Percentiles rank a stretch among this genome's conserved stretches.
Evolutionary conservation across 2,113 vertebrate genomes (phyloP).

Genomic region (Siniperca chuatsi): DNA sequence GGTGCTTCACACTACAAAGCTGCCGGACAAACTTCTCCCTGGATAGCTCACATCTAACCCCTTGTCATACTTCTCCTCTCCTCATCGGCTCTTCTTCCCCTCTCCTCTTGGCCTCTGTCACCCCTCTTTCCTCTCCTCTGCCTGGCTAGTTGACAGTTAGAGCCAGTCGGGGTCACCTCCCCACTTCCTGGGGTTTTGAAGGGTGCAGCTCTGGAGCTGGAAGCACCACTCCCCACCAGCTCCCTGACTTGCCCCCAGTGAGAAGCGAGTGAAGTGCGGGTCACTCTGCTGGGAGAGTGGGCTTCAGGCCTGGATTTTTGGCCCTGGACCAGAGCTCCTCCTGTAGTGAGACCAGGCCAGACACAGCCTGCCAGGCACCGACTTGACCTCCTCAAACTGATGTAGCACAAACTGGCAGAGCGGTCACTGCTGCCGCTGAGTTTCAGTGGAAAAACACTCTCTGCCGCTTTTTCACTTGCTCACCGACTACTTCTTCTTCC

Average conservation of each 20-base stretch:
- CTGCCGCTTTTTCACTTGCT: conserved; percentile 38
- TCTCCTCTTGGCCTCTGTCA: conserved; percentile 61
- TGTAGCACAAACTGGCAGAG: conserved; percentile 74
- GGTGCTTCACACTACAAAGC: conserved; percentile 50
- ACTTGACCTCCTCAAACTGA: conserved; percentile 82
- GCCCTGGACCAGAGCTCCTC: conserved; percentile 53
- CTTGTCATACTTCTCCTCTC: conserved; percentile 70
- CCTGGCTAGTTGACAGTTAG: conserved; percentile 78
- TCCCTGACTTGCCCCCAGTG: conserved; percentile 78
- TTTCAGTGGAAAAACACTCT: conserved; percentile 54
- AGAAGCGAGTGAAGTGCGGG: conserved; percentile 68
- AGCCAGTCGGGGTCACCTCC: conserved; percentile 63
- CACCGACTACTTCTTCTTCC: conserved; percentile 34
- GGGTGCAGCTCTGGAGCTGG: conserved; percentile 59
- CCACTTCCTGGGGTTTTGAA: conserved; percentile 64
- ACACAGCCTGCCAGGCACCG: conserved; percentile 72
- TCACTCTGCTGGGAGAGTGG: conserved; percentile 62
- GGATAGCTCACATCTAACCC: conserved; percentile 74
- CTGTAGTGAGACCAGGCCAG: conserved; percentile 75
- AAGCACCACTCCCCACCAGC: conserved; percentile 77
- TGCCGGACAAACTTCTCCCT: conserved; percentile 77
- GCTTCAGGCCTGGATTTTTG: conserved; percentile 64
- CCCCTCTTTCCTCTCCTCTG: conserved; percentile 56
- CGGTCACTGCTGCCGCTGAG: conserved; percentile 65
- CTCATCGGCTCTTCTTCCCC: conserved; percentile 28